Percentiles rank a stretch among this genome's conserved stretches.
Conservation (phyloP, 1,140 invertebrate species). For the Conus betulinus region DNA sequence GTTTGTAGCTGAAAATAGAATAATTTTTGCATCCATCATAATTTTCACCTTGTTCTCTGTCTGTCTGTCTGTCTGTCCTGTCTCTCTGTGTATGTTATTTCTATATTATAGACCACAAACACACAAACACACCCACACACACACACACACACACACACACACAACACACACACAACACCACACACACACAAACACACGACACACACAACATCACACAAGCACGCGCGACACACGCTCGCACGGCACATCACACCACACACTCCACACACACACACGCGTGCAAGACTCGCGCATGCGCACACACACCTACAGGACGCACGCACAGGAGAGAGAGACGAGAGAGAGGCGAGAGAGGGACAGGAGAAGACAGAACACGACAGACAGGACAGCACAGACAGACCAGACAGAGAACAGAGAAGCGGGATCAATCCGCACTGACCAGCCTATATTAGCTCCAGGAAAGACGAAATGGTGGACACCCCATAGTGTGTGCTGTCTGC, state of each 20-base stretch:
- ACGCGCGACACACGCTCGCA: not conserved
- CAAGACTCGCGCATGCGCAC: too few species aligned
- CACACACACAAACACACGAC: not conserved
- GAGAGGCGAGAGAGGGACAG: not conserved
- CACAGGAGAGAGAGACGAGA: constrained; percentile 7
- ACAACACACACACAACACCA: not conserved
- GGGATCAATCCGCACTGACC: not conserved
- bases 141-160: not conserved
- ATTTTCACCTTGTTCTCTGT: too few species aligned
- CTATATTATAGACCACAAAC: not conserved
- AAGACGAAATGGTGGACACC: not conserved
- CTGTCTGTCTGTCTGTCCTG: too few species aligned
- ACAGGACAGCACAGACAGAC: not conserved
- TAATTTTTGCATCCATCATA: too few species aligned
- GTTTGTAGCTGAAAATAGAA: not conserved
- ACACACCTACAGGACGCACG: too few species aligned
- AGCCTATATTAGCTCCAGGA: not conserved
- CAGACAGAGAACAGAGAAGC: not conserved
- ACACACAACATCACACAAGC: not conserved
- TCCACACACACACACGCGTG: too few species aligned
- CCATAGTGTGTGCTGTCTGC: too few species aligned
- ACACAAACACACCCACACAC: not conserved
- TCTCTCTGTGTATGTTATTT: too few species aligned
- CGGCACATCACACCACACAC: too few species aligned
- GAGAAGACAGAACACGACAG: not conserved